Conservation (phyloP, 2,888 invertebrate species). For the Tholera decimalis region DNA sequence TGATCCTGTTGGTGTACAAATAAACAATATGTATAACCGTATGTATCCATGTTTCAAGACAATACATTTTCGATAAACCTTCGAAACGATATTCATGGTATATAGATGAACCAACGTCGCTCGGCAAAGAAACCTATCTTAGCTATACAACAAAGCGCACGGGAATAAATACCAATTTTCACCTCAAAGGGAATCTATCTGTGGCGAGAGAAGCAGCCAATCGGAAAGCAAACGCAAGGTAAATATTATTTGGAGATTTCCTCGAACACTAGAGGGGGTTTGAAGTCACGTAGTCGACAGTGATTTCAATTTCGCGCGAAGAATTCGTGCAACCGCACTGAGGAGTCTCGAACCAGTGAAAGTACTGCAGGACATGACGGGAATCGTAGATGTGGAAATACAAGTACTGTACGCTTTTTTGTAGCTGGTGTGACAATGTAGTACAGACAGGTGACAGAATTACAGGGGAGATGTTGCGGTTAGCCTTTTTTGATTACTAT, state of each 20-base stretch:
- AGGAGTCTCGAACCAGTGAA: constrained; percentile 73
- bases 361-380: constrained; percentile 67
- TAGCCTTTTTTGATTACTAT: not conserved
- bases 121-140: constrained; percentile 54
- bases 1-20: not conserved
- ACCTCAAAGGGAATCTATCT: constrained; percentile 82
- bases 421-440: constrained; percentile 23
- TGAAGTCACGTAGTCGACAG: constrained; percentile 85
- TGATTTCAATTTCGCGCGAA: constrained; percentile 86
- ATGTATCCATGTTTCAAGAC: not conserved
- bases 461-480: not conserved
- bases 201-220: constrained; percentile 73
- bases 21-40: not conserved
- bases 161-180: constrained; percentile 84
- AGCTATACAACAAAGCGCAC: constrained; percentile 72
- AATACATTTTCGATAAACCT: constrained; percentile 23
- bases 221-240: constrained; percentile 78
- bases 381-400: constrained; percentile 63
- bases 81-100: constrained; percentile 32
- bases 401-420: constrained; percentile 13
- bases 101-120: constrained; percentile 8
- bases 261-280: constrained; percentile 80
- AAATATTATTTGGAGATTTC: constrained; percentile 86
- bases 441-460: not conserved
- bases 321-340: constrained; percentile 74